phyloP scores from a whole-genome alignment of 1,140 invertebrate species.

The Argopecten irradians region DNA sequence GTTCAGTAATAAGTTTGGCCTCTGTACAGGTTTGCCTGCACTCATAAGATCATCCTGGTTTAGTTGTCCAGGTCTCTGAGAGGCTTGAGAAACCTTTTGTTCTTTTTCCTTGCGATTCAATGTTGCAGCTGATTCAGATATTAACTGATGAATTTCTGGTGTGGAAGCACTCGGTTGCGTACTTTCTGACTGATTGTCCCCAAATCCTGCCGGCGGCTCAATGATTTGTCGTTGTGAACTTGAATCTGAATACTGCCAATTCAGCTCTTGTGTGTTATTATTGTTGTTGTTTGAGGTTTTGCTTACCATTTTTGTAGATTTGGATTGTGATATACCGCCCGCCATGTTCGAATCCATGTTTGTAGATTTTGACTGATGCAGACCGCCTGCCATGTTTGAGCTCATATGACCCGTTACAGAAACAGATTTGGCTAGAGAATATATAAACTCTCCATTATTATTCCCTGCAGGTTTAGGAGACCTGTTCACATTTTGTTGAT shows the following conservation, averaged over 20 bases:
- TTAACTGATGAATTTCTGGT: not conserved
- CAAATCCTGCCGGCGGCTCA: not conserved
- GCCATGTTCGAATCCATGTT: not conserved
- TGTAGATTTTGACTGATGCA: not conserved
- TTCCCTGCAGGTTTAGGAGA: not conserved
- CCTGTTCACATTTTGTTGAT: not conserved
- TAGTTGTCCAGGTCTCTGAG: constrained; percentile 9
- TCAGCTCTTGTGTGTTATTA: not conserved
- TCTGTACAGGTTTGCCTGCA: constrained; percentile 32
- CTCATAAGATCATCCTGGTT: not conserved
- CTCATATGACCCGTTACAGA: not conserved
- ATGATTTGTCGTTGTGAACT: not conserved
- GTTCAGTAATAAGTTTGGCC: constrained; percentile 52
- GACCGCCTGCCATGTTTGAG: not conserved
- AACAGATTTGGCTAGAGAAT: not conserved
- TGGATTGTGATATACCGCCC: not conserved
- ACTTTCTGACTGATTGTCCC: not conserved
- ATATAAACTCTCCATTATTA: not conserved
- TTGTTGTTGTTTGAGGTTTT: not conserved
- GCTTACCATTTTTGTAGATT: not conserved
- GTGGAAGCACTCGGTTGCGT: not conserved
- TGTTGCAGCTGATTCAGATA: constrained; percentile 1
- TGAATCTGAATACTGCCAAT: not conserved
- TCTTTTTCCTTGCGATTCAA: constrained; percentile 1
- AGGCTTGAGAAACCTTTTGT: not conserved